Percentiles rank a stretch among this genome's conserved stretches.
Evolutionary conservation across 2,888 invertebrate genomes (phyloP).

Genomic region (Cheilosia pagana): DNA sequence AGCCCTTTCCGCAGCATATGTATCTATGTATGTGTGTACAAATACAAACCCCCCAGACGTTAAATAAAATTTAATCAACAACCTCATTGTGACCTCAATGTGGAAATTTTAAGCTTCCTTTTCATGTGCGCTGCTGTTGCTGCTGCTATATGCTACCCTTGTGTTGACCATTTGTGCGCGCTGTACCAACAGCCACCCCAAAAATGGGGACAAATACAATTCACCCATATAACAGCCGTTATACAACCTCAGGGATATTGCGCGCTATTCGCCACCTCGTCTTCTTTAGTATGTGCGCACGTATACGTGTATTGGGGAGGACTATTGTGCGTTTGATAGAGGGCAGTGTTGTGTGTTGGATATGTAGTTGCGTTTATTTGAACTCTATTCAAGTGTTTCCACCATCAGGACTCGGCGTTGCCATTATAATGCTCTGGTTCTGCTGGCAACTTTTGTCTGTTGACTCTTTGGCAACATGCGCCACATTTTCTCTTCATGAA

Average conservation of each 20-base stretch:
- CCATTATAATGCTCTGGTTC: conserved; percentile 9
- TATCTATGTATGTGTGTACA: no score
- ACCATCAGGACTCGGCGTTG: conserved; percentile 26
- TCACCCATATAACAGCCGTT: conserved; percentile 21
- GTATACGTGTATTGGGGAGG: not conserved
- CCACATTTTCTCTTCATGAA: conserved; percentile 48
- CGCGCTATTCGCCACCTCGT: not conserved
- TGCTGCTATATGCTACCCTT: conserved; percentile 2
- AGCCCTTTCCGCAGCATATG: not conserved
- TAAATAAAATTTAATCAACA: conserved; percentile 65
- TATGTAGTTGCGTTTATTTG: conserved; percentile 20
- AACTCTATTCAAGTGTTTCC: conserved; percentile 57
- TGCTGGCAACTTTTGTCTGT: conserved; percentile 39
- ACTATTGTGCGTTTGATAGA: not conserved
- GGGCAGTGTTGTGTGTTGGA: conserved; percentile 1
- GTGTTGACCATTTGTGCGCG: conserved; percentile 46
- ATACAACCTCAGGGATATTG: conserved; percentile 13
- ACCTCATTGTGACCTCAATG: conserved; percentile 65
- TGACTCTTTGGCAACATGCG: conserved; percentile 66
- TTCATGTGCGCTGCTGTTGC: conserved; percentile 18
- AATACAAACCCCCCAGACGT: conserved; percentile 1
- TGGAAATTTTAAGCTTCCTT: conserved; percentile 48
- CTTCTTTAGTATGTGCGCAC: conserved; percentile 1
- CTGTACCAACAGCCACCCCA: conserved; percentile 1
- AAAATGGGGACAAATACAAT: conserved; percentile 31